Base-by-base conservation (phyloP, 2,113 vertebrate genomes). In the Ammodytes dubius region DNA sequence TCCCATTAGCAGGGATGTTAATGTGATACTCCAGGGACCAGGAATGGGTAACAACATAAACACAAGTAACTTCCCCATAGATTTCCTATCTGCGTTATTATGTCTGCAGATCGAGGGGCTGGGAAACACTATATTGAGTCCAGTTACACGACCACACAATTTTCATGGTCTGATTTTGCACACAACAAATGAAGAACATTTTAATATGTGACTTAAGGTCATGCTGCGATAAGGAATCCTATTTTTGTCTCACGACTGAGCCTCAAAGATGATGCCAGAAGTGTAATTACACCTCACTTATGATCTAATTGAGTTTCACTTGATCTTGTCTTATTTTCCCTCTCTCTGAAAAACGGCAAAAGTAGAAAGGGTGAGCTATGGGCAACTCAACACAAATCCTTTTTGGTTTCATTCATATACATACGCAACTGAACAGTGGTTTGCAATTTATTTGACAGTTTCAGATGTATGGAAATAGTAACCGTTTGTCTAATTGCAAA, bases 31-130 rank as follows among this genome's bases (percentile, higher is more conserved):
- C 50, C 11, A 19, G 40, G 39, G 86, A 49, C 0, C 57, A 70
- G 50, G 65, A 53, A 87, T 58, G 64, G 57, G 79, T 60, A 90
- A 91, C 85, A 87, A 70, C 45, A 64, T 6, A 3, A 73, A 63
- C 77, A 74, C 59, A 82, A 69, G 84, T 60, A 77, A 10, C 1
- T 0, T 73, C 35, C 43, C 14, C 6, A 35, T 61, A n/a, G 83
- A 82, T 78, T 71, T 75, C 75, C n/a, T 78, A 59, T 88, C 49
- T 49, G 40, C 47, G 27, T 27, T 27, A 53, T 64, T 70, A 45
- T 52, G 65, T 58, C 47, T 58, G 35, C 43, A 61, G 56, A 81
- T 80, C 43, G 64, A 70, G 12, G 27, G 40, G 60, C 67, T 39
- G 58, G 61, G 57, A 73, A 56, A 70, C 5, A 12, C 71, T 40